Percentiles rank a stretch among this genome's conserved stretches.
These are phyloP conservation scores for Acipenser transmontanus DNA, from an alignment of 2,797 vertebrate species.

Conservation along the genomic window DNA sequence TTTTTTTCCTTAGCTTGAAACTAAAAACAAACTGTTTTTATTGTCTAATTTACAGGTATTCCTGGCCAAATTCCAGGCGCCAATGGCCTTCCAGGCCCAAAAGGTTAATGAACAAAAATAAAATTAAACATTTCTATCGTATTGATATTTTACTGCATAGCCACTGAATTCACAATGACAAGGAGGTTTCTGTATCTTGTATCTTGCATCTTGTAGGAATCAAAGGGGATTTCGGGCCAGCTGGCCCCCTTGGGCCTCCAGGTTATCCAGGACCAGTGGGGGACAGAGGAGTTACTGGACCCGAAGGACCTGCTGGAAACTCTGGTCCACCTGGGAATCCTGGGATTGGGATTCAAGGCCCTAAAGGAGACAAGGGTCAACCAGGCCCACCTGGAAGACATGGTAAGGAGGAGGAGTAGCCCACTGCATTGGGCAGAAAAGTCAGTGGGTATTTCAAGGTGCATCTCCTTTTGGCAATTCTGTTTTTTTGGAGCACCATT, in stretches of 20 bases:
- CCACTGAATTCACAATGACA: not conserved
- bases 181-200: not conserved
- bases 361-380: constrained; percentile 64
- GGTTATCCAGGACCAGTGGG: constrained; percentile 60
- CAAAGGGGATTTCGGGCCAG: constrained; percentile 60
- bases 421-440: not conserved
- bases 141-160: no score
- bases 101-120: constrained; percentile 26
- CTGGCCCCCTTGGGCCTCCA: constrained; percentile 56
- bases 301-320: constrained; percentile 54
- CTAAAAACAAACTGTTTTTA: no score
- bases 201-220: constrained; percentile 38
- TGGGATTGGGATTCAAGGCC: constrained; percentile 53
- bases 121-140: no score
- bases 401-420: constrained; percentile 48
- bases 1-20: no score
- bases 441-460: no score
- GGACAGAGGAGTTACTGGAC: constrained; percentile 58
- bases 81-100: constrained; percentile 43
- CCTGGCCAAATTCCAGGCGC: constrained; percentile 42
- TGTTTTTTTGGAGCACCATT: no score
- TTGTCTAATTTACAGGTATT: constrained; percentile 35
- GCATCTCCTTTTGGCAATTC: no score
- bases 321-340: constrained; percentile 57
- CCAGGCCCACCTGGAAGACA: constrained; percentile 55